Evolutionary conservation across 2,113 vertebrate species (phyloP).

Genomic region (Nansenia antarctica): DNA sequence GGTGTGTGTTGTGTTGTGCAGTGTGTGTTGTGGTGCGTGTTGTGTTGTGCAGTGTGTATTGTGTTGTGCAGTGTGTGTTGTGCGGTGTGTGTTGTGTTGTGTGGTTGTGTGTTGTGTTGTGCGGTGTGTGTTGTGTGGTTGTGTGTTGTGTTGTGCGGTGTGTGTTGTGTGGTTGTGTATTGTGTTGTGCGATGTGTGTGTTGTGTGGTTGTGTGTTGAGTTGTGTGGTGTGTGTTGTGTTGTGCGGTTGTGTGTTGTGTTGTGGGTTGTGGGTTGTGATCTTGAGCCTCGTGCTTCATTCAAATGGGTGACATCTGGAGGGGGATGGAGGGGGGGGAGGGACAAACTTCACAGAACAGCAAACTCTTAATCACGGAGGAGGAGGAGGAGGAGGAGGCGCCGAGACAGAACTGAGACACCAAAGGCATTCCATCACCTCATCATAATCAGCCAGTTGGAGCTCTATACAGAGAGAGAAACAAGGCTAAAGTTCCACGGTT

Average conservation of each 20-base stretch:
- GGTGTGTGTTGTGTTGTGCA: slow-evolving; percentile 31
- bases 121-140: no score
- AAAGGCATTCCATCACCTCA: slow-evolving; percentile 39
- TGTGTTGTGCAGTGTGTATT: no score
- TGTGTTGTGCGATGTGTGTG: no score
- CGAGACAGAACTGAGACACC: slow-evolving; percentile 24
- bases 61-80: no score
- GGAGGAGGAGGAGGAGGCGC: slow-evolving; percentile 38
- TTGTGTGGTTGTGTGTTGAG: no score
- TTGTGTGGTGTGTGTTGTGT: slow-evolving; percentile 30
- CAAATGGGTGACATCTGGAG: slow-evolving; percentile 60
- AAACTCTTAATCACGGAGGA: slow-evolving; percentile 38
- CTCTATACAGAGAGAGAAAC: slow-evolving; percentile 9
- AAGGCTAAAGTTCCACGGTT: no score
- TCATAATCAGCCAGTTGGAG: not conserved
- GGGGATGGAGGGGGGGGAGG: slow-evolving; percentile 35
- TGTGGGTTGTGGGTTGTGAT: slow-evolving; percentile 31
- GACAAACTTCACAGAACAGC: slow-evolving; percentile 43
- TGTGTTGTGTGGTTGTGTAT: slow-evolving; percentile 32
- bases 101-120: slow-evolving; percentile 34
- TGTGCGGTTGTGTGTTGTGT: slow-evolving; percentile 40
- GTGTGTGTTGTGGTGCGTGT: slow-evolving; percentile 27
- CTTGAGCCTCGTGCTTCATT: slow-evolving; percentile 41
- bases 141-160: slow-evolving; percentile 29
- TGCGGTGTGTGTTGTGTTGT: slow-evolving; percentile 33